Evolutionary conservation across 2,113 vertebrate species (phyloP).

Genomic region (Gallinago jamesoni): DNA sequence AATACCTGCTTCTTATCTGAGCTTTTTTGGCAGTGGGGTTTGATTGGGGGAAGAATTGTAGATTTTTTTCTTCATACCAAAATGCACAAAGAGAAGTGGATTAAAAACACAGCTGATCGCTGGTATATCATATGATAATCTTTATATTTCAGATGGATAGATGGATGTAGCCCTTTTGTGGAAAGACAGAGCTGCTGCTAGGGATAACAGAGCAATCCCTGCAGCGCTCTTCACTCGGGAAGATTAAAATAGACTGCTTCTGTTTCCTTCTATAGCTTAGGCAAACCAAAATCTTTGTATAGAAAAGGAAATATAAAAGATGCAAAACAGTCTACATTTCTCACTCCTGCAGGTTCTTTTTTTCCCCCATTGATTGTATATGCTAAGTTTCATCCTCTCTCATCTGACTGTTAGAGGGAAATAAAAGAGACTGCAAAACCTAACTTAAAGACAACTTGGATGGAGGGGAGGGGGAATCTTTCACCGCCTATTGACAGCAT

Average conservation of each 20-base stretch:
- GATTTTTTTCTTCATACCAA: neutral
- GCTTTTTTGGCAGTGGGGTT: neutral
- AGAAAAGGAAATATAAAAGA: neutral
- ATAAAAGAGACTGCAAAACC: slow-evolving; percentile 22
- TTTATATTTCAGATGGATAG: neutral
- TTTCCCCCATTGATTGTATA: neutral
- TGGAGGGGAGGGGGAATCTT: neutral
- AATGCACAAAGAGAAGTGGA: neutral
- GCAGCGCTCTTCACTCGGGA: neutral
- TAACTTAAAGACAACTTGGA: slow-evolving; percentile 16
- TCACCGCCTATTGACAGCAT: neutral
- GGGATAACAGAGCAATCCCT: slow-evolving; percentile 42
- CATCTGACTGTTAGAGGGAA: neutral
- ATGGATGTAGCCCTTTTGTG: neutral
- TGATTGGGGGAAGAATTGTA: neutral
- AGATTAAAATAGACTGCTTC: slow-evolving; percentile 59
- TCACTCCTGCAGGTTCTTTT: neutral
- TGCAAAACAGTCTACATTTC: neutral
- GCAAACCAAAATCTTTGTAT: slow-evolving; percentile 30
- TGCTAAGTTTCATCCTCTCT: neutral
- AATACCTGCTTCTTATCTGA: slow-evolving; percentile 6
- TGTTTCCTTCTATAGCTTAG: slow-evolving; percentile 43
- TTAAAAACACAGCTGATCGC: neutral
- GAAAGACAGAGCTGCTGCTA: slow-evolving; percentile 31
- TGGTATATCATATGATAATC: neutral